Base-by-base conservation (phyloP, 2,888 invertebrate species). In the Hyposoter didymator region DNA sequence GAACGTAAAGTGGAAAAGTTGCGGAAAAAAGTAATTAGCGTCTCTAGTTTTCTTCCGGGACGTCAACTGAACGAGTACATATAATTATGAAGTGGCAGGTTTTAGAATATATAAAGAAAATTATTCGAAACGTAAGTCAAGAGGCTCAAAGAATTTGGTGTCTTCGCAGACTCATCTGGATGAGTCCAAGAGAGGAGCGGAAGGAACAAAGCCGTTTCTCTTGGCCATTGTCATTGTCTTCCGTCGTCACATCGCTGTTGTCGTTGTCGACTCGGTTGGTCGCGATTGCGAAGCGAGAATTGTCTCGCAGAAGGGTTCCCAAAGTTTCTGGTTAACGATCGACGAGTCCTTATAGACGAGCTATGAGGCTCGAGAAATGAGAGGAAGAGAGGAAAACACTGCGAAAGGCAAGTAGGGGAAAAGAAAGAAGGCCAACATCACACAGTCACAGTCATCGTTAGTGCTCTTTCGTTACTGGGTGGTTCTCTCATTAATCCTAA, bases 261-360 rank as follows among this genome's bases (percentile, higher is more conserved):
- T 22, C 82, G 62, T 59, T 72, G 72, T 52, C 62, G 55, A 55
- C 47, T 75, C 35, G 66, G 45, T 49, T 80, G 66, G 73, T 73
- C 49, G 43, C 80, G 74, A 81, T 74, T 45, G 74, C 74, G n/a
- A 66, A 64, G 49, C 73, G 69, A 45, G 10, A 47, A 45, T 62
- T 47, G 70, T 82, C 55, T 72, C 47, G 45, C 62, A 78, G 76
- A 69, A 85, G 67, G 72, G 74, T 82, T 86, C 87, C 84, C 75
- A 90, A 89, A 90, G 88, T 89, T 88, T 88, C 86, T 87, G 82
- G 82, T 88, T 90, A 90, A 91, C 89, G 90, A 90, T 88, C 87
- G 84, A 75, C 49, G 49, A 87, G 84, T 88, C 88, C 88, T 89
- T 88, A 84, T 84, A 75, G 87, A 85, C 83, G 86, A 88, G 62